Evolutionary conservation across 2,113 vertebrate species (phyloP).

Genomic region (Ia io): DNA sequence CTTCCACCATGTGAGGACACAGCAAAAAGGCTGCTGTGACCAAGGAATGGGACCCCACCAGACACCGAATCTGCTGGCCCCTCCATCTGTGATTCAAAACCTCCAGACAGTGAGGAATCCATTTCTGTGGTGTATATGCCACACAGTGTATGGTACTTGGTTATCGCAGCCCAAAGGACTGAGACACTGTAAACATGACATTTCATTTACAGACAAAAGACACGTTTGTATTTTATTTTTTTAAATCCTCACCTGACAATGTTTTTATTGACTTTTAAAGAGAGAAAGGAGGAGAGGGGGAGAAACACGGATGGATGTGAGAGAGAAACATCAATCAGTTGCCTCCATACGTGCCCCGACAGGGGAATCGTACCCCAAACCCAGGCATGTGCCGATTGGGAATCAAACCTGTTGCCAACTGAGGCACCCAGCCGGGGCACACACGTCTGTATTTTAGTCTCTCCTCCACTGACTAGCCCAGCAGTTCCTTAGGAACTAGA

Average conservation of each 20-base stretch:
- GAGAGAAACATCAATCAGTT: too few relatives aligned
- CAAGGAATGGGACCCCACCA: not conserved
- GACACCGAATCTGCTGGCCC: not conserved
- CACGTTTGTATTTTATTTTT: too few relatives aligned
- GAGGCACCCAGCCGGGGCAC: too few relatives aligned
- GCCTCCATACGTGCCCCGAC: too few relatives aligned
- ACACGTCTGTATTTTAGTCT: not conserved
- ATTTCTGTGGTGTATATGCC: not conserved
- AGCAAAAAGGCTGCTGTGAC: not conserved
- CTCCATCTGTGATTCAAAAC: not conserved
- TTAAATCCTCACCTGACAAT: too few relatives aligned
- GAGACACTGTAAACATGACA: not conserved
- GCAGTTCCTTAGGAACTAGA: not conserved
- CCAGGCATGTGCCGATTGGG: too few relatives aligned
- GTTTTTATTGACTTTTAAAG: too few relatives aligned
- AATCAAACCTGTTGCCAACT: too few relatives aligned
- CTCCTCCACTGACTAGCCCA: not conserved
- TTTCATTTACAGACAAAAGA: not conserved
- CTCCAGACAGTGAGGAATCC: not conserved
- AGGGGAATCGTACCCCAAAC: too few relatives aligned
- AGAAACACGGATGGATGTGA: too few relatives aligned
- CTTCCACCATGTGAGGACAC: not conserved
- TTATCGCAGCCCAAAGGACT: not conserved
- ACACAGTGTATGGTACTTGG: too few relatives aligned
- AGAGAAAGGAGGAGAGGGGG: too few relatives aligned